These are phyloP conservation scores for Capromys pilorides DNA, from an alignment of 2,797 vertebrate species.

Conservation along the genomic window DNA sequence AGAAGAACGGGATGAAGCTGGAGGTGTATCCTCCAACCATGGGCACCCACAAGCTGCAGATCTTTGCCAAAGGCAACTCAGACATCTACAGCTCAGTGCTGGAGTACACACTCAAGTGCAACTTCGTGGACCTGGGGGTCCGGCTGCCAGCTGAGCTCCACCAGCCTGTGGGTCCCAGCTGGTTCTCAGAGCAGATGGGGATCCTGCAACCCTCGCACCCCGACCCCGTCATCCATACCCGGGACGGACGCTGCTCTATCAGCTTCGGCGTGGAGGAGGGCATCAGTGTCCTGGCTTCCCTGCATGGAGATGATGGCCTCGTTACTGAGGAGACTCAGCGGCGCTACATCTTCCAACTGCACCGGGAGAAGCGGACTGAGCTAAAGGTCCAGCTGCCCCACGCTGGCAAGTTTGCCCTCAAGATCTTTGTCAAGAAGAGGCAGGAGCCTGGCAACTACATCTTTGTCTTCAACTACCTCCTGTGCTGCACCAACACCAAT, in stretches of 20 bases:
- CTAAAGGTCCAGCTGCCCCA: constrained; percentile 88
- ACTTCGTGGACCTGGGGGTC: constrained; percentile 80
- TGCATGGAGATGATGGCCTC: constrained; percentile 80
- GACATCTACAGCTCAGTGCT: constrained; percentile 81
- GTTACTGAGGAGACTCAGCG: constrained; percentile 78
- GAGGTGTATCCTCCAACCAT: constrained; percentile 86
- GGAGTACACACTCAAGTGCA: constrained; percentile 85
- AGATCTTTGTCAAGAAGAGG: constrained; percentile 87
- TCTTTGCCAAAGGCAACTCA: constrained; percentile 85
- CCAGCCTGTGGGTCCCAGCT: constrained; percentile 89
- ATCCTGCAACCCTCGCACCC: constrained; percentile 83
- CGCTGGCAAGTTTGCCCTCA: constrained; percentile 86
- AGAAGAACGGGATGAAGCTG: constrained; percentile 85
- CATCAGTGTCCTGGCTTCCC: constrained; percentile 82
- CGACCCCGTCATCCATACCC: constrained; percentile 85
- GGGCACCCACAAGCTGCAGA: constrained; percentile 86
- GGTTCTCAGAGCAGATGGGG: constrained; percentile 88
- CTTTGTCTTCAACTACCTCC: constrained; percentile 89
- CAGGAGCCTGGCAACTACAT: constrained; percentile 84
- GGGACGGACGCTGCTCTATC: constrained; percentile 85
- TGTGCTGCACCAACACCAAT: constrained; percentile 85
- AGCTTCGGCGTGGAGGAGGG: constrained; percentile 86
- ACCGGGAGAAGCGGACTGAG: constrained; percentile 81
- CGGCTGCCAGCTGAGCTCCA: constrained; percentile 83
- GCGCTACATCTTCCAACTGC: constrained; percentile 86